phyloP scores from a whole-genome alignment of 1,140 invertebrate genomes.

The Bombus sibiricus region DNA sequence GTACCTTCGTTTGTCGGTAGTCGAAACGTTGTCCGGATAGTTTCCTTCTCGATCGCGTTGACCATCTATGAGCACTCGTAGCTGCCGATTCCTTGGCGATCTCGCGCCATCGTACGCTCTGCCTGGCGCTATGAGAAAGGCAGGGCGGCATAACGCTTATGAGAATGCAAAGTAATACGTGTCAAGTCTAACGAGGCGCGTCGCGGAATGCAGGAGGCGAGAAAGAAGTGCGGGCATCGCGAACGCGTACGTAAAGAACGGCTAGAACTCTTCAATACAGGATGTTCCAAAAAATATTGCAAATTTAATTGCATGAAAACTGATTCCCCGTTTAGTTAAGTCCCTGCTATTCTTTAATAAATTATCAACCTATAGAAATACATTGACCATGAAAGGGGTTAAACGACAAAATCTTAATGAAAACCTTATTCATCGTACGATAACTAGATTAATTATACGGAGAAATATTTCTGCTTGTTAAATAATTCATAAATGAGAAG shows the following conservation, averaged over 20 bases:
- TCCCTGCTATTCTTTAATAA: too few relatives aligned
- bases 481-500: too few relatives aligned
- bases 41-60: background rate
- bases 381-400: too few relatives aligned
- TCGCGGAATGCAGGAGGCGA: constrained; percentile 75
- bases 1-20: background rate
- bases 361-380: too few relatives aligned
- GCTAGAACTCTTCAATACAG: background rate
- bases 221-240: constrained; percentile 57
- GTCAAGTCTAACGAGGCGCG: constrained; percentile 78
- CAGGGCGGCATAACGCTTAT: constrained; percentile 53
- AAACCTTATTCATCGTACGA: too few relatives aligned
- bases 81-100: constrained; percentile 31
- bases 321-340: background rate
- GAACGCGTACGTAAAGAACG: background rate
- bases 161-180: constrained; percentile 79
- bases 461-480: background rate
- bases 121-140: constrained; percentile 37
- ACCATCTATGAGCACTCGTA: background rate
- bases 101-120: background rate
- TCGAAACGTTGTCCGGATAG: background rate
- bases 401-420: too few relatives aligned
- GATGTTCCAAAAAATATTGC: background rate
- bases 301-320: background rate
- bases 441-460: too few relatives aligned